Base-by-base conservation (phyloP, 2,888 invertebrate genomes). In the Xestia c-nigrum region DNA sequence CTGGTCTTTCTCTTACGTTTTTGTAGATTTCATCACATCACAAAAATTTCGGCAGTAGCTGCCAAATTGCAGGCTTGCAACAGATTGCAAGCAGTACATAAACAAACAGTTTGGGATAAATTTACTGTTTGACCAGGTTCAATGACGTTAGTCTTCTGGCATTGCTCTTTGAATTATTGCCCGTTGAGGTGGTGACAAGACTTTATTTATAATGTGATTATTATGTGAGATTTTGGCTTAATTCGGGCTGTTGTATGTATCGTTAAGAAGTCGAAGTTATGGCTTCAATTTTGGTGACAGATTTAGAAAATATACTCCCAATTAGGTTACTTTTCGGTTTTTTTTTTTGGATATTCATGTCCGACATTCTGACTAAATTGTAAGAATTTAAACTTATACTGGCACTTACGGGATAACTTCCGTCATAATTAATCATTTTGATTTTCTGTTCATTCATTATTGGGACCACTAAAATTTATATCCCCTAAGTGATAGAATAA, bases 51-150 rank as follows among this genome's bases (percentile, higher is more conserved):
- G 38, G 57, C 68, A 5, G 24, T 38, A 21, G 64, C 38, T 88
- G 85, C 85, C 85, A 84, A 84, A 76, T 76, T 80, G 77, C 67
- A 85, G 63, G 61, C 61, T 78, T 81, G 84, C 87, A 79, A 72
- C 65, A 72, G 80, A 80, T 64, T 84, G 81, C 76, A 76, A 68
- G 71, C 72, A 71, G 72, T 74, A 74, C 65, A 76, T 80, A 85
- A 87, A 87, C 82, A 87, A 84, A 85, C 80, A 76, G 55, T 81
- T 74, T 79, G 66, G 31, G 72, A 63, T 83, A 67, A 78, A 78
- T 82, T 82, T 80, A 80, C 71, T 7, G 31, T 31, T 57, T 74
- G 66, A 71, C 38, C 71, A 76, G 43, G 72, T 71, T 72, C 61
- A 78, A 50, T 80, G 79, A 77, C 63, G 72, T 63, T 57, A 61